These are phyloP conservation scores for Carcharodon carcharias DNA, from an alignment of 2,797 vertebrate species.

Conservation along the genomic window DNA sequence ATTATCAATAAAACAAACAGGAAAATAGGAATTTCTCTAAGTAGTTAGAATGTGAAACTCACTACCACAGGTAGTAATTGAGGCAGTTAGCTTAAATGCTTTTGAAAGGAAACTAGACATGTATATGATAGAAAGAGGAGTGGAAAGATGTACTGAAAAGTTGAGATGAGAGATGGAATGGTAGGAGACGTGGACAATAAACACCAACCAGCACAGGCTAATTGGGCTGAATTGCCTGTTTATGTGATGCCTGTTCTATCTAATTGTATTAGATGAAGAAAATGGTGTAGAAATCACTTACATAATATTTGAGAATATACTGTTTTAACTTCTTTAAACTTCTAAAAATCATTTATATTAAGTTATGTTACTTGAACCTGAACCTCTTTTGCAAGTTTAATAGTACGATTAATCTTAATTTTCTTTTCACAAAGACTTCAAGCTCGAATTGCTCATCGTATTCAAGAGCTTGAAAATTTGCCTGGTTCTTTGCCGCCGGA, in stretches of 20 bases:
- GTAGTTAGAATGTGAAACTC: background rate
- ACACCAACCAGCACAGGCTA: background rate
- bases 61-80: background rate
- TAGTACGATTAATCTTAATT: slow-evolving; percentile 33
- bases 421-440: slow-evolving; percentile 67
- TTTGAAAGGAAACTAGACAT: background rate
- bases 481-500: slow-evolving; percentile 89
- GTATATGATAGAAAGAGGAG: background rate
- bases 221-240: background rate
- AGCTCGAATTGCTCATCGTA: slow-evolving; percentile 92
- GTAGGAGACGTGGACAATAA: background rate
- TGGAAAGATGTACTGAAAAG: background rate
- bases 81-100: background rate
- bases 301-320: background rate
- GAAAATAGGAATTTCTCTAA: background rate
- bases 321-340: background rate
- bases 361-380: background rate
- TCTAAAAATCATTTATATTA: background rate
- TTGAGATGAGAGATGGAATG: background rate
- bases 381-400: background rate
- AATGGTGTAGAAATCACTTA: background rate
- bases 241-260: background rate
- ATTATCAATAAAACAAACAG: background rate
- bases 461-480: slow-evolving; percentile 94
- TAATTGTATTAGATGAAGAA: background rate